A percentile compares a stretch with the other conserved stretches of the same genome.
phyloP scores from a whole-genome alignment of 2,888 invertebrate genomes.

The Crocallis elinguaria region DNA sequence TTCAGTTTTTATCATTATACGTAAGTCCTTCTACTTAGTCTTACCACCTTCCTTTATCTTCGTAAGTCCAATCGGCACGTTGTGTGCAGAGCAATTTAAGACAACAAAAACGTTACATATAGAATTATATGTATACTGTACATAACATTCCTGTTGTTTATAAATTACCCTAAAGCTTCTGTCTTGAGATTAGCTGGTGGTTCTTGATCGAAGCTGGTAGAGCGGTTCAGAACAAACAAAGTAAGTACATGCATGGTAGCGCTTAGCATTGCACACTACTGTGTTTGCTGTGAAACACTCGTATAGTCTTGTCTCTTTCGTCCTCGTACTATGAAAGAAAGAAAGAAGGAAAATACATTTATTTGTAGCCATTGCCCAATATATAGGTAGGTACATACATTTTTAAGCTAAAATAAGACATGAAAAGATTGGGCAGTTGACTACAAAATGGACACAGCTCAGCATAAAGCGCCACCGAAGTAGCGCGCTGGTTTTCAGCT shows the following conservation, averaged over 20 bases:
- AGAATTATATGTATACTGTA: slow-evolving; percentile 82
- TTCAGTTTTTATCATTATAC: too few relatives aligned
- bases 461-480: too few relatives aligned
- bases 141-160: slow-evolving; percentile 85
- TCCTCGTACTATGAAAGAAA: background rate
- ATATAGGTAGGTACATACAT: too few relatives aligned
- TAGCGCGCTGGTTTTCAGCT: too few relatives aligned
- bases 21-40: too few relatives aligned
- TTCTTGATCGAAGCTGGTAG: slow-evolving; percentile 47
- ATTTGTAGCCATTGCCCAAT: too few relatives aligned
- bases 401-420: too few relatives aligned
- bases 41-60: background rate
- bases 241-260: slow-evolving; percentile 82
- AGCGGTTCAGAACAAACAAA: slow-evolving; percentile 82
- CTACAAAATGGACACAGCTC: too few relatives aligned
- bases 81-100: slow-evolving; percentile 81
- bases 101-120: slow-evolving; percentile 86
- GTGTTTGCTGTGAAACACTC: slow-evolving; percentile 82
- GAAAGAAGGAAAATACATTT: too few relatives aligned
- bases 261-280: slow-evolving; percentile 84
- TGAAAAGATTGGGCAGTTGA: too few relatives aligned
- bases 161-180: slow-evolving; percentile 77
- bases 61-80: slow-evolving; percentile 19
- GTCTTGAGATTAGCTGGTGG: slow-evolving; percentile 3
- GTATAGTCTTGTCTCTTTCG: slow-evolving; percentile 12